Evolutionary conservation across 2,797 vertebrate genomes (phyloP), one percentile per base, ranked within the genome.

Genomic region (Bradypodion pumilum): DNA sequence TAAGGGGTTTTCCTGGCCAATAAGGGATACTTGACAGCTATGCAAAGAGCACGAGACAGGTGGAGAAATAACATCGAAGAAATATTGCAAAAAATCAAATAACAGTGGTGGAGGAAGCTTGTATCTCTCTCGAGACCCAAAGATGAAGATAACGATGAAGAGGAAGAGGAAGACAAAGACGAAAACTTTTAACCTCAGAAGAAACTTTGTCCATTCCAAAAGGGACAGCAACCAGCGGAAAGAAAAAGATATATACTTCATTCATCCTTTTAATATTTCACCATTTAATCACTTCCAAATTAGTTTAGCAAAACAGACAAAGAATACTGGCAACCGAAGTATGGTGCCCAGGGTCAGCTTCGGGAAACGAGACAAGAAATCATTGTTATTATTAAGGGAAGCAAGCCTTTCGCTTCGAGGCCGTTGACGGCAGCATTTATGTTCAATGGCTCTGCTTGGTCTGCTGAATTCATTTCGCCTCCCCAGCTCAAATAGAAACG

Each of bases 391-490:
- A 5, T 8, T 8, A 49, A 49, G 6, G 46, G 84, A 78, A 85
- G 78, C 91, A 86, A 52, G 85, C 87, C 90, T 91, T 91, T 93
- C 90, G 93, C 94, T 95, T 90, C 85, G 82, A 94, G 94, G 95
- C 94, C 94, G 92, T 93, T 95, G 94, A 94, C 94, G 94, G 92
- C 93, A 95, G 94, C 93, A 91, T 93, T 94, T 92, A 92, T 94
- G 94, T 95, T 94, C 94, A 94, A 95, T 94, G 94, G 92, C 91
- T 94, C 93, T 84, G 93, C 93, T 94, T 95, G n/a, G 94, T 94
- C 94, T 95, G 94, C 93, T 89, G 94, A 94, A 95, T 95, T 95
- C 95, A 95, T 95, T 95, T 93, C 94, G 94, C 94, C 94, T 95
- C 95, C 95, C 94, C 92, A 93, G 91, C 93, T 94, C 93, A 94